Evolutionary conservation across 2,113 vertebrate genomes (phyloP).

Genomic region (Hemiprocne comata): DNA sequence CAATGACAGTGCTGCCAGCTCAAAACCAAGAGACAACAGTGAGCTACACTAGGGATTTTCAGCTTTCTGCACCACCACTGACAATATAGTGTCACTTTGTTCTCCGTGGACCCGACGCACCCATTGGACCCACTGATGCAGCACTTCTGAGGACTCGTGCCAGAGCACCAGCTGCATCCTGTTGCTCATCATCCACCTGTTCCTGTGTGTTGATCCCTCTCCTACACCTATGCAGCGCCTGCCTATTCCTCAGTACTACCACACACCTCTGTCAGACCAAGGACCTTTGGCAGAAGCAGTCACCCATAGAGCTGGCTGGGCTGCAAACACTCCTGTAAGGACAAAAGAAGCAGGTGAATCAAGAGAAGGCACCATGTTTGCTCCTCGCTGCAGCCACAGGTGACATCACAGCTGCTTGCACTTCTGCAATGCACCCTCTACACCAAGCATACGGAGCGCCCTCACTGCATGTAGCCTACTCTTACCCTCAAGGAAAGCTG

Average conservation of each 20-base stretch:
- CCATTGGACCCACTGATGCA: not conserved
- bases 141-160: not conserved
- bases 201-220: not conserved
- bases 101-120: not conserved
- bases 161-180: not conserved
- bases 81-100: not conserved
- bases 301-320: rapidly evolving
- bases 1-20: not conserved
- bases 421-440: not conserved
- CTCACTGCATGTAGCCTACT: not conserved
- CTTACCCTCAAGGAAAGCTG: not conserved
- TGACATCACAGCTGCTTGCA: not conserved
- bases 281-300: not conserved
- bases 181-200: rapidly evolving
- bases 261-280: rapidly evolving
- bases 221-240: not conserved
- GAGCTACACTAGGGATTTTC: not conserved
- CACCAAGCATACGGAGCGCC: rapidly evolving
- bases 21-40: not conserved
- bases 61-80: not conserved
- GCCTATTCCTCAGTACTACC: not conserved
- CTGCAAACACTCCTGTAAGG: not conserved
- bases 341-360: not conserved
- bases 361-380: not conserved
- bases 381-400: not conserved